phyloP scores from a whole-genome alignment of 2,797 vertebrate genomes.

The Cirrhinus molitorella region DNA sequence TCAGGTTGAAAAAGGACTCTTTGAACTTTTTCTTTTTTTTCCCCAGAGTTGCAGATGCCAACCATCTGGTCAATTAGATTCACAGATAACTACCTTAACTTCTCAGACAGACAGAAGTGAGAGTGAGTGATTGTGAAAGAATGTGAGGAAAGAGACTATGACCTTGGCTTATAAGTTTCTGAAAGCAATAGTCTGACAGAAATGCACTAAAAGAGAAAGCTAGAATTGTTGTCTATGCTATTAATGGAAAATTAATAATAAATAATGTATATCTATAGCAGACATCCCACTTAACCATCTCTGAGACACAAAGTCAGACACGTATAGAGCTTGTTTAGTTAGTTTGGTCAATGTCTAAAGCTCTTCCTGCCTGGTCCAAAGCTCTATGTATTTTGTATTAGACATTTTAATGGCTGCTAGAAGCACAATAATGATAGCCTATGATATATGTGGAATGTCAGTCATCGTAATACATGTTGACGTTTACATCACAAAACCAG shows the following conservation, averaged over 20 bases:
- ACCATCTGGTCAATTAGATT: constrained; percentile 60
- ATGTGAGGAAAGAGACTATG: background rate
- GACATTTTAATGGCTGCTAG: background rate
- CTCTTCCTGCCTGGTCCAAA: background rate
- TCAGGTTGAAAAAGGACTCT: constrained; percentile 52
- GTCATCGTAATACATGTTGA: background rate
- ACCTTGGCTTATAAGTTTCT: background rate
- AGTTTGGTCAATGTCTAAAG: background rate
- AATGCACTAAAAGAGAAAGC: background rate
- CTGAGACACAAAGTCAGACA: background rate
- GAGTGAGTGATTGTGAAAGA: background rate
- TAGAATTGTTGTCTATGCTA: background rate
- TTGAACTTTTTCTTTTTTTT: constrained; percentile 54
- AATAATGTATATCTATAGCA: background rate
- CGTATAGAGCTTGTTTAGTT: background rate
- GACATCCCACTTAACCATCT: background rate
- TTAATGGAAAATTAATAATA: background rate
- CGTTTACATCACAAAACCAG: background rate
- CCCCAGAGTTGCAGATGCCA: constrained; percentile 6
- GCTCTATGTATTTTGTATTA: background rate
- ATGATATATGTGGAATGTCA: background rate
- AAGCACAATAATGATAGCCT: background rate
- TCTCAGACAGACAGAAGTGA: constrained; percentile 39
- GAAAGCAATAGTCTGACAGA: background rate
- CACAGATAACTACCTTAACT: constrained; percentile 61